Conservation (phyloP, 2,888 invertebrate genomes). For the Sacculina carcini region DNA sequence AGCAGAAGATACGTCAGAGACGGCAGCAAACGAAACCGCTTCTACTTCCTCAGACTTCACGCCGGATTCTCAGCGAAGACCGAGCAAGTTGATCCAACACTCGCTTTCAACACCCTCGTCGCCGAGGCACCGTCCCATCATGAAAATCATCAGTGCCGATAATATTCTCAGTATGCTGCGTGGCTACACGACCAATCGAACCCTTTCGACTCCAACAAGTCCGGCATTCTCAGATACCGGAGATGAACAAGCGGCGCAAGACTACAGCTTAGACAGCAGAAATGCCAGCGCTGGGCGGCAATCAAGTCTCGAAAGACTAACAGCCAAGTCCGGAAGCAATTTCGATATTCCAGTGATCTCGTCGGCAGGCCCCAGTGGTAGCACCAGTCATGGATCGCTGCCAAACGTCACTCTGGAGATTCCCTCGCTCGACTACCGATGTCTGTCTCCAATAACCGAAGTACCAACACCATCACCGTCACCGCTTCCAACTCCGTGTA, state of each 20-base stretch:
- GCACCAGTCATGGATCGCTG: constrained; percentile 1
- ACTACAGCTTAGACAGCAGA: too few species aligned
- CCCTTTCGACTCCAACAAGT: not conserved
- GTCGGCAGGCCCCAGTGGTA: not conserved
- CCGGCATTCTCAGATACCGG: constrained; percentile 7
- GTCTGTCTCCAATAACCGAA: constrained; percentile 50
- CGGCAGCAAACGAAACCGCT: not conserved
- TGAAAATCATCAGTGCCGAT: constrained; percentile 48
- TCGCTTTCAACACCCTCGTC: constrained; percentile 12
- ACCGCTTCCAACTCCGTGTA: constrained; percentile 36
- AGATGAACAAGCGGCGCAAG: not conserved
- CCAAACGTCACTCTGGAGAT: constrained; percentile 39
- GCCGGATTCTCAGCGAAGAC: constrained; percentile 10
- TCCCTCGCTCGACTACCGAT: constrained; percentile 26
- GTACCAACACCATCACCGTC: constrained; percentile 32
- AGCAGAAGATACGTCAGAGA: not conserved
- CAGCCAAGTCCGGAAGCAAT: not conserved
- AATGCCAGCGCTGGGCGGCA: too few species aligned
- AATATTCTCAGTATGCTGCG: constrained; percentile 47
- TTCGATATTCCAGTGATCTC: not conserved
- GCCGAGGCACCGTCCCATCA: constrained; percentile 17
- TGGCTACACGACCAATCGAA: not conserved
- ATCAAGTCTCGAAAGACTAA: too few species aligned
- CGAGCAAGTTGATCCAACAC: constrained; percentile 10
- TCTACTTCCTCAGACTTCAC: constrained; percentile 29